phyloP scores from a whole-genome alignment of 2,797 vertebrate genomes.

The Orestias chungarensis region DNA sequence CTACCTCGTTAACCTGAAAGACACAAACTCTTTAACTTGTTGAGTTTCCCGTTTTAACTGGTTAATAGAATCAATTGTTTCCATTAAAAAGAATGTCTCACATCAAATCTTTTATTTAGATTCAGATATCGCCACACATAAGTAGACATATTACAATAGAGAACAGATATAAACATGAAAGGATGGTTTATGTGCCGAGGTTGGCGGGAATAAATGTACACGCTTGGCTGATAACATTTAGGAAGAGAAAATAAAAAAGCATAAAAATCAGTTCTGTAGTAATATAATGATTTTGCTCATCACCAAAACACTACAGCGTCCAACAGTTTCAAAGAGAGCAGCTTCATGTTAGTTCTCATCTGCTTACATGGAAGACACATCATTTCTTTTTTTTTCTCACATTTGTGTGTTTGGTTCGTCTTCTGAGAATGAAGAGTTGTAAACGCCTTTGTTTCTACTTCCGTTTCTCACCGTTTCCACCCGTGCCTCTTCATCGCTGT shows the following conservation, averaged over 20 bases:
- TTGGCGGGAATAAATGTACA: background rate
- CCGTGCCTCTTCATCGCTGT: conserved; percentile 16
- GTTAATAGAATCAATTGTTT: background rate
- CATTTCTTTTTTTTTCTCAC: conserved; percentile 35
- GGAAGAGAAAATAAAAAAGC: background rate
- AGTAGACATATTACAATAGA: background rate
- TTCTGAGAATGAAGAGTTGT: conserved; percentile 63
- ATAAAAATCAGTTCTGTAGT: background rate
- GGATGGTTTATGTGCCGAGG: conserved; percentile 2
- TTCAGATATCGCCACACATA: background rate
- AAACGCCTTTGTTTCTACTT: conserved; percentile 24
- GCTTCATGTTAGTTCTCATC: background rate
- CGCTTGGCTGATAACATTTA: background rate
- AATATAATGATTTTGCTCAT: conserved; percentile 11
- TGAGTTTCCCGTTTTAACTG: background rate
- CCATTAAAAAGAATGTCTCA: too few species aligned
- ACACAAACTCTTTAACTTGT: background rate
- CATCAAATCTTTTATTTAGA: conserved; percentile 11
- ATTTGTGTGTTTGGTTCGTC: conserved; percentile 71
- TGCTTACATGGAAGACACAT: background rate
- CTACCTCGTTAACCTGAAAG: background rate
- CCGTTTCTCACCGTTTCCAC: conserved; percentile 44
- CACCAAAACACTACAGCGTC: background rate
- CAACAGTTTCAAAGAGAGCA: conserved; percentile 12
- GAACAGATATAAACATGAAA: background rate